phyloP scores from a whole-genome alignment of 2,797 vertebrate genomes.

The Poeciliopsis presidionis region DNA sequence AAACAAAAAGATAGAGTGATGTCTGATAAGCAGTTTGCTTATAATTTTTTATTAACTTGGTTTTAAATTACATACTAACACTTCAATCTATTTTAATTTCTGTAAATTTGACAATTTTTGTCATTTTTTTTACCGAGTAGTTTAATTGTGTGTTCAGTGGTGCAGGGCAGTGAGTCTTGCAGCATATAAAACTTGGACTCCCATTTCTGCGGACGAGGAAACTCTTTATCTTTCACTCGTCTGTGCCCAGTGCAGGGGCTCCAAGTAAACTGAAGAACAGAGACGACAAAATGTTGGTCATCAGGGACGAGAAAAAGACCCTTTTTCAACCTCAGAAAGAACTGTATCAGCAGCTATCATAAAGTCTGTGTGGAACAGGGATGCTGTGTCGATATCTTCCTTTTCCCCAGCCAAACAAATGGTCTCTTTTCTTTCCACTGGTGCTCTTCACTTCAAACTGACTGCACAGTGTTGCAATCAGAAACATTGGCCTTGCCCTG shows the following conservation, averaged over 20 bases:
- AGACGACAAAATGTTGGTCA: constrained; percentile 93
- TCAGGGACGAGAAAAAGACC: constrained; percentile 94
- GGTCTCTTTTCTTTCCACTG: background rate
- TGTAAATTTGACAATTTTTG: background rate
- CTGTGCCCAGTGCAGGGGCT: constrained; percentile 92
- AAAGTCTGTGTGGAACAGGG: constrained; percentile 91
- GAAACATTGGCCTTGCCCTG: background rate
- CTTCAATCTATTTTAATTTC: background rate
- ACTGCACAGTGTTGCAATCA: background rate
- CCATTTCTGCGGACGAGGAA: background rate
- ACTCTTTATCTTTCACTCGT: constrained; percentile 91
- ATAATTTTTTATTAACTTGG: background rate
- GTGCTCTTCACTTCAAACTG: background rate
- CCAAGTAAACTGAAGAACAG: constrained; percentile 95
- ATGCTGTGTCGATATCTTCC: constrained; percentile 93
- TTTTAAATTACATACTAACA: background rate
- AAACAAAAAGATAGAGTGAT: background rate
- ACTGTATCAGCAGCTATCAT: constrained; percentile 87
- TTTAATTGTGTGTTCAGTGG: background rate
- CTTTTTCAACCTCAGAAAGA: constrained; percentile 90
- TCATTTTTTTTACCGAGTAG: background rate
- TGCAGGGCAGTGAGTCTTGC: background rate
- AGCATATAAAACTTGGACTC: background rate
- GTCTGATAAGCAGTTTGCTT: background rate
- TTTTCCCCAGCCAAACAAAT: constrained; percentile 88